These are phyloP conservation scores for Falco rusticolus DNA, from an alignment of 2,797 vertebrate species.

Conservation along the genomic window DNA sequence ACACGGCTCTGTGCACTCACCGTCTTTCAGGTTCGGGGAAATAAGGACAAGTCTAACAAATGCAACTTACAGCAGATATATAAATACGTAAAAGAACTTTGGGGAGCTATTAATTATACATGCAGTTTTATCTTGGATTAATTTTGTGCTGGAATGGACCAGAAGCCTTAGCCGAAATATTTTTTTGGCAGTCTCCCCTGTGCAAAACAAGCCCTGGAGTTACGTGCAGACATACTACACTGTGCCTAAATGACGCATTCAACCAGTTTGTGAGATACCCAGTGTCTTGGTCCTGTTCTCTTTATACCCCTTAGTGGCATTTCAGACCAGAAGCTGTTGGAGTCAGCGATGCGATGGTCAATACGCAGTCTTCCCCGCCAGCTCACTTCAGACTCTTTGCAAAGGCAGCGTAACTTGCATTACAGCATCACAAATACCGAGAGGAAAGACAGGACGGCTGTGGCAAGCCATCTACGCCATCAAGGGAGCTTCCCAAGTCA, in stretches of 20 bases:
- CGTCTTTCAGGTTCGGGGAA: not conserved
- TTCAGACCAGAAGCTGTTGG: not conserved
- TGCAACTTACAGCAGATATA: not conserved
- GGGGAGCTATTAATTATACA: not conserved
- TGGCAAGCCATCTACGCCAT: not conserved
- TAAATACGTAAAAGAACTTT: not conserved
- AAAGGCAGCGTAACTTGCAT: not conserved
- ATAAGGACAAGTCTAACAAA: not conserved
- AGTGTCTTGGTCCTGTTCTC: not conserved
- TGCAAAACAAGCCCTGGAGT: not conserved
- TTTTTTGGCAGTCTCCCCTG: not conserved
- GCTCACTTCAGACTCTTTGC: not conserved
- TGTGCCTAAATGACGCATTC: not conserved
- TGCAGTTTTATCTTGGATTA: not conserved
- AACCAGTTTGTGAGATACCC: not conserved
- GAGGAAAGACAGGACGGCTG: not conserved
- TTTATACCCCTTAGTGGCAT: not conserved
- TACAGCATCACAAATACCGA: not conserved
- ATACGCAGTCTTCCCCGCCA: accelerated
- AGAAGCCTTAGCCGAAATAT: not conserved
- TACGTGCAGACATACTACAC: not conserved
- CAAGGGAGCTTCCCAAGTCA: not conserved
- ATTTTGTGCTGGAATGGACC: not conserved
- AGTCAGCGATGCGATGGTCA: not conserved
- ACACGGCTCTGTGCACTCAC: not conserved